Conservation (phyloP, 1,140 invertebrate genomes). For the Asbolus verrucosus region DNA sequence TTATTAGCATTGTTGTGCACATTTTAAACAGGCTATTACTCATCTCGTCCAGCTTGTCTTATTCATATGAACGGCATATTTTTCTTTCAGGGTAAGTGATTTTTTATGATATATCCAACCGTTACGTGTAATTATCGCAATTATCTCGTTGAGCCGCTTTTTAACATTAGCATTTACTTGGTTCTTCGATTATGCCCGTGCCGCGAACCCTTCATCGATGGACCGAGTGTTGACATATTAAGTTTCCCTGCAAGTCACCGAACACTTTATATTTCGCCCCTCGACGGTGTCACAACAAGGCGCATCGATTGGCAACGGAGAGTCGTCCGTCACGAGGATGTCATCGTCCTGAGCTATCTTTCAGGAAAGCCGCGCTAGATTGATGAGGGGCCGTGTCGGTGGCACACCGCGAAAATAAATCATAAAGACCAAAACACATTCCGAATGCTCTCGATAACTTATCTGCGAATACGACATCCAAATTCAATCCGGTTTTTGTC, state of each 20-base stretch:
- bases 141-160: background rate
- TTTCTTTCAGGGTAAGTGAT: conserved; percentile 19
- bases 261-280: conserved; percentile 48
- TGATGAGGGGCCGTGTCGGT: conserved; percentile 56
- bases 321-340: conserved; percentile 54
- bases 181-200: conserved; percentile 27
- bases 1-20: conserved; percentile 32
- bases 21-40: conserved; percentile 28
- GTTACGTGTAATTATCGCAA: conserved; percentile 16
- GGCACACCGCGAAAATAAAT: conserved; percentile 56
- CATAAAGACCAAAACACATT: conserved; percentile 31
- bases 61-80: background rate
- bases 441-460: conserved; percentile 21
- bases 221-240: conserved; percentile 45
- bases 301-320: conserved; percentile 54
- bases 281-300: conserved; percentile 56
- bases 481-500: conserved; percentile 18
- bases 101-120: conserved; percentile 10
- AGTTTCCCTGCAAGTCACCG: conserved; percentile 43
- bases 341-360: conserved; percentile 46
- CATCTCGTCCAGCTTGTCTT: conserved; percentile 16
- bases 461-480: conserved; percentile 9
- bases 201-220: conserved; percentile 21
- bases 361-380: conserved; percentile 50
- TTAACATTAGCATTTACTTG: conserved; percentile 30